Evolutionary conservation across 1,140 invertebrate species (phyloP).

Genomic region (Kradibia gibbosae): DNA sequence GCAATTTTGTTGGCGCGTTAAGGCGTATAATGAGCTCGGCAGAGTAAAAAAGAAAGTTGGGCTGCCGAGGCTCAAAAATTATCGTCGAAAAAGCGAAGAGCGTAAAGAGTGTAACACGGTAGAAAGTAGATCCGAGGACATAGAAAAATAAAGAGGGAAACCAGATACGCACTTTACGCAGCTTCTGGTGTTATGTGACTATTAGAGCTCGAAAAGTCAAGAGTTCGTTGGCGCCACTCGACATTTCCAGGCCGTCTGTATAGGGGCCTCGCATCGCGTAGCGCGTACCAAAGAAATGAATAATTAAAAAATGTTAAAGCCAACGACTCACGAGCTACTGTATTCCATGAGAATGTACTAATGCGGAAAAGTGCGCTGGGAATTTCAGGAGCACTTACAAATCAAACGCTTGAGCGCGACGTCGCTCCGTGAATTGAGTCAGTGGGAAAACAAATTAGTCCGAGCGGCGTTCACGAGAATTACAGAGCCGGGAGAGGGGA

Average conservation of each 20-base stretch:
- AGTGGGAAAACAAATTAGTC: too few species aligned
- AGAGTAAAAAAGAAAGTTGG: background rate
- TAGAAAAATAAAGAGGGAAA: conserved; percentile 45
- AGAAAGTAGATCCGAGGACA: conserved; percentile 8
- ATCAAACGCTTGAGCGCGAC: too few species aligned
- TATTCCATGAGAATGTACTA: background rate
- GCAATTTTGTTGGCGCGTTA: background rate
- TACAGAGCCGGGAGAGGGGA: too few species aligned
- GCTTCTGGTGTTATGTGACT: conserved; percentile 26
- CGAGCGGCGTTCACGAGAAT: too few species aligned
- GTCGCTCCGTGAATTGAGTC: too few species aligned
- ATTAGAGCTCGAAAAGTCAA: conserved; percentile 5
- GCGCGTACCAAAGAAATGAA: background rate
- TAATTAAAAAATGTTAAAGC: conserved; percentile 6
- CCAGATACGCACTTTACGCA: conserved; percentile 32
- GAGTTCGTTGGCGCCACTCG: conserved; percentile 26
- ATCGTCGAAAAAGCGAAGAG: background rate
- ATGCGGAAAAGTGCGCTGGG: background rate
- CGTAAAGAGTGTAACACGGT: background rate
- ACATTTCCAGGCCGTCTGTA: background rate
- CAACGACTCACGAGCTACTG: too few species aligned
- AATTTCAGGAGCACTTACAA: too few species aligned
- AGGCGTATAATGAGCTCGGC: background rate
- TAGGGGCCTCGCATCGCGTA: background rate
- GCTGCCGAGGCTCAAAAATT: conserved; percentile 27